Percentiles rank a stretch among this genome's conserved stretches.
phyloP scores from a whole-genome alignment of 1,140 invertebrate genomes.

The Trichomalopsis sarcophagae region DNA sequence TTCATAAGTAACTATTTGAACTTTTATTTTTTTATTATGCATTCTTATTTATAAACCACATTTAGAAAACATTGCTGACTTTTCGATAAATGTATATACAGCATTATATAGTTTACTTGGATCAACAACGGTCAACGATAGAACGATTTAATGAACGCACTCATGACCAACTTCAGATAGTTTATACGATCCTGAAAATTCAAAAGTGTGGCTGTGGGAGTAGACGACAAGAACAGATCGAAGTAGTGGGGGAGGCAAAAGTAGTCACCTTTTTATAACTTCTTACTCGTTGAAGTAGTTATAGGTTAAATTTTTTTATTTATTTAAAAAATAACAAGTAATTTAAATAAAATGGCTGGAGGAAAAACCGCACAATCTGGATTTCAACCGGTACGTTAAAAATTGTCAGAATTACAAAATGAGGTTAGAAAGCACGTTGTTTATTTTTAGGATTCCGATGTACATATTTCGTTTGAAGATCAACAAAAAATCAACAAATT shows the following conservation, averaged over 20 bases:
- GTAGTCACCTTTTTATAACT: neutral
- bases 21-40: too few species aligned
- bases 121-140: too few species aligned
- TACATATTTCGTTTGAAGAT: conserved; percentile 96
- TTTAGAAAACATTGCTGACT: too few species aligned
- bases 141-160: too few species aligned
- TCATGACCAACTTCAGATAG: too few species aligned
- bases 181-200: too few species aligned
- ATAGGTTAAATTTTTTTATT: neutral
- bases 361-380: conserved; percentile 65
- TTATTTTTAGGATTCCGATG: conserved; percentile 86
- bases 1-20: too few species aligned
- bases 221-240: too few species aligned
- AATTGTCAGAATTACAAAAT: conserved; percentile 26
- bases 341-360: conserved; percentile 60
- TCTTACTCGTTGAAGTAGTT: neutral
- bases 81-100: too few species aligned
- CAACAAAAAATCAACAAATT: conserved; percentile 99
- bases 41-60: too few species aligned
- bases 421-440: conserved; percentile 48
- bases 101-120: too few species aligned
- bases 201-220: too few species aligned
- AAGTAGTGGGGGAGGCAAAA: neutral
- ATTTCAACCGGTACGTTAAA: conserved; percentile 66
- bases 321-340: neutral